Evolutionary conservation across 2,113 vertebrate genomes (phyloP).

Genomic region (Mastomys natalensis): DNA sequence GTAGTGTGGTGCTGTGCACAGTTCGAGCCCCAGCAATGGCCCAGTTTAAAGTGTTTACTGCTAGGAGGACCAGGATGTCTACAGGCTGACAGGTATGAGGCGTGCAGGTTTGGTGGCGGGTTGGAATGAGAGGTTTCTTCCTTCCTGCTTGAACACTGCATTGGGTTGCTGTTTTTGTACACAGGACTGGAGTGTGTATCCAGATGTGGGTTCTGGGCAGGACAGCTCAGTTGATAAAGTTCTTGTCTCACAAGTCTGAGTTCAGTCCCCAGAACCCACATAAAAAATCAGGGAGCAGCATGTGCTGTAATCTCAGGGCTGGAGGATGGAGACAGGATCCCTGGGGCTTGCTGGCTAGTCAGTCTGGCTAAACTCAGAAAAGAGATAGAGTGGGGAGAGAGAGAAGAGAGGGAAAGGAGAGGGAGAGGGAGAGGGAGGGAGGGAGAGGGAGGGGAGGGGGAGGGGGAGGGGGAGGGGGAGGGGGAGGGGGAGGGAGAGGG

Average conservation of each 20-base stretch:
- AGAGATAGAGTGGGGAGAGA: too few relatives aligned
- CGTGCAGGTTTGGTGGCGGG: background rate
- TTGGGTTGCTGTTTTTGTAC: background rate
- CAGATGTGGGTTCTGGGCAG: background rate
- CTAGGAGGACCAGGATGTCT: background rate
- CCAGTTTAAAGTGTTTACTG: background rate
- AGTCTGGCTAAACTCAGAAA: background rate
- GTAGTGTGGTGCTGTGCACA: background rate
- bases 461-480: too few relatives aligned
- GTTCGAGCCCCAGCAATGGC: background rate
- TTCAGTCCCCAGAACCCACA: background rate
- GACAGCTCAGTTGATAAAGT: background rate
- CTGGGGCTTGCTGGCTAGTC: background rate
- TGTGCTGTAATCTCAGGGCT: background rate
- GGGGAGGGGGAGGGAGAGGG: rapidly evolving
- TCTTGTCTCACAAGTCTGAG: background rate
- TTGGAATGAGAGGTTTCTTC: background rate
- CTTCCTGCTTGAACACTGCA: background rate
- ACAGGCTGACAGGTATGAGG: background rate
- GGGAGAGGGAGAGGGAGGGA: rapidly evolving
- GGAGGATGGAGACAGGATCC: background rate
- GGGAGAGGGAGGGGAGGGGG: too few relatives aligned
- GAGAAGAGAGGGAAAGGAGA: too few relatives aligned
- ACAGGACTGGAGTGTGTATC: background rate
- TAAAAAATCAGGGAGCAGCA: background rate